These are phyloP conservation scores for Drosophila neotestacea DNA, from an alignment of 2,888 invertebrate genomes.

Conservation along the genomic window DNA sequence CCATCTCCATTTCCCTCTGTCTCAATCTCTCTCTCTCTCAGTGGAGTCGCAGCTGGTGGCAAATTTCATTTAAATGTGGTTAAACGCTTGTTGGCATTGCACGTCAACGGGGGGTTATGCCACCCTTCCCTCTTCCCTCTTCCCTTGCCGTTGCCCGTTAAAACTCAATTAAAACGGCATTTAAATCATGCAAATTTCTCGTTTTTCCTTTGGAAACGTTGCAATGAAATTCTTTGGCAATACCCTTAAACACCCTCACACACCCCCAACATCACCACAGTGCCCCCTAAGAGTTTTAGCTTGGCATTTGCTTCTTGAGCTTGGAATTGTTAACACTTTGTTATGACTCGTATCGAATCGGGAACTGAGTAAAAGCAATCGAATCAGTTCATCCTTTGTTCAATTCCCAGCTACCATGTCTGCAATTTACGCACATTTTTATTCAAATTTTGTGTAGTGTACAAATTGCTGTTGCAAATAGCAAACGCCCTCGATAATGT, in stretches of 20 bases:
- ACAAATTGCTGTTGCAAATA: slow-evolving; percentile 61
- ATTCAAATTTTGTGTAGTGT: slow-evolving; percentile 70
- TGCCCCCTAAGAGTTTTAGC: slow-evolving; percentile 17
- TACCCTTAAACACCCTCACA: slow-evolving; percentile 15
- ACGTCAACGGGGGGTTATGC: slow-evolving; percentile 57
- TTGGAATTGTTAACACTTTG: slow-evolving; percentile 74
- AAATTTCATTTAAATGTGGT: slow-evolving; percentile 74
- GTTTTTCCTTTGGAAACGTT: slow-evolving; percentile 43
- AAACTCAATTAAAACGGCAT: slow-evolving; percentile 78
- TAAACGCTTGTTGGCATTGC: slow-evolving; percentile 75
- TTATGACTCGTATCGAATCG: slow-evolving; percentile 49
- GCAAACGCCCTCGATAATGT: slow-evolving; percentile 17
- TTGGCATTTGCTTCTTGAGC: slow-evolving; percentile 44
- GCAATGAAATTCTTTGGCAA: slow-evolving; percentile 65
- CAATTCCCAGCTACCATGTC: slow-evolving; percentile 53
- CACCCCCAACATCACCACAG: not conserved
- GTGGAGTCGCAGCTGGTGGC: slow-evolving; percentile 64
- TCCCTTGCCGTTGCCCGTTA: slow-evolving; percentile 1
- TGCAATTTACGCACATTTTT: slow-evolving; percentile 77
- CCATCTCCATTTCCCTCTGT: not conserved
- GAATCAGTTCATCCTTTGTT: slow-evolving; percentile 34
- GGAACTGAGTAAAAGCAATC: slow-evolving; percentile 42
- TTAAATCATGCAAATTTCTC: slow-evolving; percentile 75
- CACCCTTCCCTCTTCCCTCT: not conserved
- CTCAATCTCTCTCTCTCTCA: slow-evolving; percentile 8